Percentiles rank a stretch among this genome's conserved stretches.
phyloP scores from a whole-genome alignment of 2,888 invertebrate genomes.

The Alcis repandata region DNA sequence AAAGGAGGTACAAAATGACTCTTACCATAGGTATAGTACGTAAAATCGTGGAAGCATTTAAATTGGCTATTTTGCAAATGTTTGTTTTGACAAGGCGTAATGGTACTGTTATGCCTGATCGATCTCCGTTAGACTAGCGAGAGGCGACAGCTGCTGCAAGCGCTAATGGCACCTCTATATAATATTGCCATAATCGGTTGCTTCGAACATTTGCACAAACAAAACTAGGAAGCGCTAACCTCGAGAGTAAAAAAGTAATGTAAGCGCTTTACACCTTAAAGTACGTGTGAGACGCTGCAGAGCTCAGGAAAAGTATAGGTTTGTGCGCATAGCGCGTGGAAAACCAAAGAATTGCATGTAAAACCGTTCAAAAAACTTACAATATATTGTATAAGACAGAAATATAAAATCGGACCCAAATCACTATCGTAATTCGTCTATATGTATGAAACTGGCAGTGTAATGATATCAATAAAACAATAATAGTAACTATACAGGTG shows the following conservation, averaged over 20 bases:
- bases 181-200: constrained; percentile 8
- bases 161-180: constrained; percentile 16
- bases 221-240: constrained; percentile 38
- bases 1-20: background rate
- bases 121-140: constrained; percentile 20
- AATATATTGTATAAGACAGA: constrained; percentile 81
- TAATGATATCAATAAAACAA: constrained; percentile 75
- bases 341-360: constrained; percentile 63
- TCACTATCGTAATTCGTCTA: constrained; percentile 79
- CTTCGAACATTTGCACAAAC: constrained; percentile 28
- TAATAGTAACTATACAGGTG: constrained; percentile 57
- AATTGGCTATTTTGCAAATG: constrained; percentile 19
- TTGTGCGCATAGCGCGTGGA: constrained; percentile 54
- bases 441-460: constrained; percentile 84
- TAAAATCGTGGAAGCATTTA: constrained; percentile 14
- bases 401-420: constrained; percentile 85
- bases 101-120: constrained; percentile 19
- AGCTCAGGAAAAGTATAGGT: constrained; percentile 59
- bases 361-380: constrained; percentile 83
- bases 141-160: constrained; percentile 21
- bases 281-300: constrained; percentile 64
- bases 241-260: constrained; percentile 22
- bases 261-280: constrained; percentile 16
- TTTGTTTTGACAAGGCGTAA: constrained; percentile 18
- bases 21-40: background rate